Base-by-base conservation (phyloP, 2,888 invertebrate genomes). In the Nipponacmea schrenckii region DNA sequence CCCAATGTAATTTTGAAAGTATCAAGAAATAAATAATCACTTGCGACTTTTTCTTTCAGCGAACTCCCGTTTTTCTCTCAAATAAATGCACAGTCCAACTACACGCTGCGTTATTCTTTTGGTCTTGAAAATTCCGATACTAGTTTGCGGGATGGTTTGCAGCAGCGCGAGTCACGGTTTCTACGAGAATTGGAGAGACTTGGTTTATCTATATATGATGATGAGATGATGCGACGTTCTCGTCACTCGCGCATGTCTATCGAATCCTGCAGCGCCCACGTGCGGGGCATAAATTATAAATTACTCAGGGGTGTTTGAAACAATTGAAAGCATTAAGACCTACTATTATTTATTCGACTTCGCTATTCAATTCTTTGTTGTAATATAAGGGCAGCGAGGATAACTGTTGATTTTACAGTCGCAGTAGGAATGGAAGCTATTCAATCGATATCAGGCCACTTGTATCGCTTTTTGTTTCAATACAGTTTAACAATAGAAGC, bases 181-280 rank as follows among this genome's bases (percentile, higher is more conserved):
- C 24, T 20, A 56, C 56, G 56, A 56, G 56, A 56, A 56, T 56
- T 56, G 56, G 24, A 56, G 56, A 56, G 56, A 56, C 56, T 56
- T 56, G 56, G 56, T 56, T 56, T 56, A 56, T 56, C 56, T 56
- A 56, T 56, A 56, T 56, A 56, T 56, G 56, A 56, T 56, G 56
- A 56, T 56, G 56, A 56, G 56, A 56, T 56, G 56, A 56, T 20
- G 24, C 56, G 56, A 56, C 56, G 56, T 56, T 20, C 56, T 56
- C 56, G 56, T 56, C 56, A 56, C 56, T 56, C 56, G 56, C 56
- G 56, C 56, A 56, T 56, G 56, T 56, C 56, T 56, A 24, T 56
- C 20, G 56, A 24, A 39, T 39, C 39, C 39, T 20, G 56, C 56
- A 56, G 56, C 56, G 56, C 56, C 56, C 56, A 56, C 56, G 56